Base-by-base conservation (phyloP, 2,113 vertebrate genomes). In the Archocentrus centrarchus region DNA sequence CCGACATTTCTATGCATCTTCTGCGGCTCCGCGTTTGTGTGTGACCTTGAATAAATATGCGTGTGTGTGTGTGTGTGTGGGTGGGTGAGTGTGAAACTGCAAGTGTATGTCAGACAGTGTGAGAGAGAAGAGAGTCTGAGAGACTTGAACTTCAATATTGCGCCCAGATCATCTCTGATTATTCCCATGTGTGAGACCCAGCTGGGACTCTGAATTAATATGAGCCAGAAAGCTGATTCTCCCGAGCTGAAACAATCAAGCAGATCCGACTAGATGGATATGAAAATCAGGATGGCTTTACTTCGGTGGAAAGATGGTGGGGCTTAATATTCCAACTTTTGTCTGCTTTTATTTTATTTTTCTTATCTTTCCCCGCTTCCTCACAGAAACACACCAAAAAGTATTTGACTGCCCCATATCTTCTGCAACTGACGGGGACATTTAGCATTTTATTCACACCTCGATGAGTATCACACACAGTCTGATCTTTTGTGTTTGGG, bases 161-260 rank as follows among this genome's bases (percentile, higher is more conserved):
- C 24, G n/a, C 83, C 32, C 82, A 86, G 81, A 92, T 89, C 82
- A 79, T 66, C 64, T 64, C 58, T 93, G 88, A 94, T 91, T 85
- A 89, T 88, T 94, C 88, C 93, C 93, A 93, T 91, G 91, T 92
- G 92, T 91, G 85, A 64, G 59, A 77, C 80, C 88, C 55, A 58
- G 81, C 90, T 35, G 82, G 59, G 85, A 79, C 66, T 64, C 82
- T 89, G 84, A 91, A 92, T 89, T 75, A 90, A 91, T 76, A 53
- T 20, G 37, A 82, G 60, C 73, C 86, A 89, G 89, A 84, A 58
- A 78, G 55, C 32, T 10, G 41, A 81, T 27, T 53, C 66, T 76
- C 62, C 85, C 50, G 59, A 78, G 88, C 79, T 53, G 79, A 78
- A 80, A 58, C 86, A 86, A 92, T 86, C 87, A 86, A 83, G 73